phyloP scores from a whole-genome alignment of 2,113 vertebrate species.

The Entomyzon cyanotis region DNA sequence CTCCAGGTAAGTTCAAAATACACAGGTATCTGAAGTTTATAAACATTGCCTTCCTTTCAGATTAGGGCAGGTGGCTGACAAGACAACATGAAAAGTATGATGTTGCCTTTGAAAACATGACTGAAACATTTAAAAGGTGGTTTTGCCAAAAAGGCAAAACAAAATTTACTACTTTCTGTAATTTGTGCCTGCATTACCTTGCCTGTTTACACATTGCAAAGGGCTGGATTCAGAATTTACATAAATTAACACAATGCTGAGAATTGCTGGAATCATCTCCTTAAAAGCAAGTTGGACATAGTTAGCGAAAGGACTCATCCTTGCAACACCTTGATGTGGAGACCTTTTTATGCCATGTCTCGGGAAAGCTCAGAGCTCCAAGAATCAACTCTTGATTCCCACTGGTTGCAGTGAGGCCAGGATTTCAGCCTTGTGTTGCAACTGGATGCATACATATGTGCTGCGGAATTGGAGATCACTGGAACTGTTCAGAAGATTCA shows the following conservation, averaged over 20 bases:
- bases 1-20: slow-evolving; percentile 30
- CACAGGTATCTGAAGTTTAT: not conserved
- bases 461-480: not conserved
- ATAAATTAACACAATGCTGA: not conserved
- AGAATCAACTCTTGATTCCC: not conserved
- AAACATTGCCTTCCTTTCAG: not conserved
- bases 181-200: not conserved
- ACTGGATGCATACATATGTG: not conserved
- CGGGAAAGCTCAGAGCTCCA: not conserved
- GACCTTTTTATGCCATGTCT: not conserved
- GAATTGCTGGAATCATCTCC: not conserved
- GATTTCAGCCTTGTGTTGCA: not conserved
- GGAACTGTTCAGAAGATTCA: not conserved
- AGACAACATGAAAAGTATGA: not conserved
- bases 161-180: not conserved
- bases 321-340: not conserved
- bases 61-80: not conserved
- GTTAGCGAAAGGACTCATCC: not conserved
- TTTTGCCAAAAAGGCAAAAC: not conserved
- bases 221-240: not conserved
- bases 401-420: not conserved
- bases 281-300: not conserved
- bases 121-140: not conserved
- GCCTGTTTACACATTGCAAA: not conserved
- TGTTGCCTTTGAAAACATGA: not conserved